These are phyloP conservation scores for Pyrocephalus nanus DNA, from an alignment of 2,797 vertebrate genomes.

Conservation along the genomic window DNA sequence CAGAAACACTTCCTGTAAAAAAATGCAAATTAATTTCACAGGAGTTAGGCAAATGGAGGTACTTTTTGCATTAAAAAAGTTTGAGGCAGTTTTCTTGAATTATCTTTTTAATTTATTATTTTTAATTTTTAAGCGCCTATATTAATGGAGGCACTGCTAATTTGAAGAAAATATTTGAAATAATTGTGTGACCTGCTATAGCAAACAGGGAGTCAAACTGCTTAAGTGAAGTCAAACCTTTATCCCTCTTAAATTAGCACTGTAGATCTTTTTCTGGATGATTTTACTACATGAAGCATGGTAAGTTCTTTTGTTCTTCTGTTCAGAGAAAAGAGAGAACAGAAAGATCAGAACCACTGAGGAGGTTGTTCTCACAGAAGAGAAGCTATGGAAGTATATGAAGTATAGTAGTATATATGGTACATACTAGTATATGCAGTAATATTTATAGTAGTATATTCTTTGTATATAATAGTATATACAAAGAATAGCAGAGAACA, in stretches of 20 bases:
- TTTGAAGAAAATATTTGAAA: neutral
- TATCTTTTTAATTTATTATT: neutral
- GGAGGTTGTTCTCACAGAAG: neutral
- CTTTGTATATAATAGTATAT: neutral
- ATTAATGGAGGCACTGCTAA: neutral
- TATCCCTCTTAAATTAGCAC: neutral
- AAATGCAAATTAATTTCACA: neutral
- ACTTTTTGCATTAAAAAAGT: neutral
- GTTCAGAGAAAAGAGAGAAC: neutral
- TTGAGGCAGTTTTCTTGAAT: neutral
- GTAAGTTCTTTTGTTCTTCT: too few species aligned
- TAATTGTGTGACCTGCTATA: neutral
- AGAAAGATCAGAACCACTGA: neutral
- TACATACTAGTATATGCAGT: neutral
- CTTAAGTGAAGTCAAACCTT: neutral
- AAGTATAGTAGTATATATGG: neutral
- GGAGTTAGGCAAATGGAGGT: neutral
- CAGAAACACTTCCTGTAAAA: conserved; percentile 82
- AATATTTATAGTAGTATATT: neutral
- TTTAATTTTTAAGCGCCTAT: neutral
- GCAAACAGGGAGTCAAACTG: neutral
- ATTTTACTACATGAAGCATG: neutral
- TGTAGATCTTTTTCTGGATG: neutral
- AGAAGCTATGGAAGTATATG: neutral
- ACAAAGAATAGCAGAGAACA: neutral